Evolutionary conservation across 37 sponge, comb jelly and placozoan species (phyloP).

Genomic region (Haliclona indistincta): DNA sequence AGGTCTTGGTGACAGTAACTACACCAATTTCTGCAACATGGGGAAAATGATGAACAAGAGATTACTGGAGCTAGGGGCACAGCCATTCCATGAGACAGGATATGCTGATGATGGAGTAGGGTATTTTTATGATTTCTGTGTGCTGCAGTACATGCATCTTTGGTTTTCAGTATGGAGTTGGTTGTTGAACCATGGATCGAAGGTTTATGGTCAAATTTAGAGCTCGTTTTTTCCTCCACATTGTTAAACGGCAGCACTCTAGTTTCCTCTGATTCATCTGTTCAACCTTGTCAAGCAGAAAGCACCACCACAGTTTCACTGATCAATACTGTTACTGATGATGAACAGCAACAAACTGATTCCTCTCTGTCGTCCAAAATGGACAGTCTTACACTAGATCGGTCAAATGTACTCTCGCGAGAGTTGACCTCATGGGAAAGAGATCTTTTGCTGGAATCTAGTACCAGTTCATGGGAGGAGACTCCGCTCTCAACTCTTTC

Average conservation of each 20-base stretch:
- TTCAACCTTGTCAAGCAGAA: no score
- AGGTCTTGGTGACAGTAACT: constrained; percentile 97
- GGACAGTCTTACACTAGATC: neutral
- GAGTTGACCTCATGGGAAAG: no score
- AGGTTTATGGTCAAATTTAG: constrained; percentile 85
- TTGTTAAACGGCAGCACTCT: neutral
- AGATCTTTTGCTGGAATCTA: no score
- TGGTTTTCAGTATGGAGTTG: constrained; percentile 74
- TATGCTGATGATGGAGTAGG: constrained; percentile 95
- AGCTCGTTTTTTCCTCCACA: neutral
- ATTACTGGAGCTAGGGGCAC: constrained; percentile 75
- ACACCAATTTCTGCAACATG: constrained; percentile 95
- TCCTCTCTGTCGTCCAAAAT: neutral
- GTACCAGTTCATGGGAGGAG: no score
- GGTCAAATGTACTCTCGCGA: no score
- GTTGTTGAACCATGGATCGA: constrained; percentile 99
- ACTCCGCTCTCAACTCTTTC: no score
- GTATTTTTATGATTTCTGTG: constrained; percentile 37
- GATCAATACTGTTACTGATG: neutral
- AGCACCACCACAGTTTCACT: neutral
- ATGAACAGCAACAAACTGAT: neutral
- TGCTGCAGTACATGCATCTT: neutral
- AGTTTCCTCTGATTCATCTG: no score
- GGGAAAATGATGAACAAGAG: constrained; percentile 82
- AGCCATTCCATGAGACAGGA: constrained; percentile 77